Evolutionary conservation across 1,140 invertebrate species (phyloP), one percentile per base, ranked within the genome.

Genomic region (Xylocopa sonorina): DNA sequence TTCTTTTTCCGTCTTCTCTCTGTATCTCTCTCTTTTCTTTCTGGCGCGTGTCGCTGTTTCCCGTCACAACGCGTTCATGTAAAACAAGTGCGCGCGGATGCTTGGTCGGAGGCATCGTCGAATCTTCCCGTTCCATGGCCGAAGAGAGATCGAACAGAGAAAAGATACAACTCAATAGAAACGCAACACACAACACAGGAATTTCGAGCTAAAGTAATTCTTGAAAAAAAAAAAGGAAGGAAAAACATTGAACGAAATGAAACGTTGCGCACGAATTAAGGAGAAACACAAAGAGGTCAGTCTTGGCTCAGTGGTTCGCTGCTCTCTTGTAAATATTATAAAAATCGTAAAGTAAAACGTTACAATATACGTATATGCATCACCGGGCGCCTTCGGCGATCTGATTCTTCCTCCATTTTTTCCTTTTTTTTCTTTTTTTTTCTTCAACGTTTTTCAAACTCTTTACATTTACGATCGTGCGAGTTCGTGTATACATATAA

Each of bases 271-370:
- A 75, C 74, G 69, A 79, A 80, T 73, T 69, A 69, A 82, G 64
- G 64, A 57, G 74, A 82, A 85, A 86, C 81, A 79, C 71, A 76
- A 86, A 79, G 72, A 80, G 74, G 83, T 80, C 84, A 82, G 81
- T 83, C 77, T 80, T 83, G 81, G 81, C 84, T 79, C 85, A 81
- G 84, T 83, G 78, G 55, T 86, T 86, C 85, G 85, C 84, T 83
- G 81, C 84, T 87, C 69, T 78, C 81, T 78, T 80, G 73, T 87
- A 83, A 75, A 87, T 78, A 85, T 71, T 80, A 55, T 60, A 69
- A 69, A 73, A 76, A 77, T 69, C 75, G 66, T 76, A 76, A 57
- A 77, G n/a, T 78, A 55, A 81, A 84, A 84, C 57, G 83, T 24
- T 41, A 69, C 41, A 69, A 67, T 64, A 27, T 64, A 64, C 46